A percentile compares a stretch with the other conserved stretches of the same genome.
phyloP scores from a whole-genome alignment of 2,797 vertebrate genomes.

The Catostomus latipinnis region DNA sequence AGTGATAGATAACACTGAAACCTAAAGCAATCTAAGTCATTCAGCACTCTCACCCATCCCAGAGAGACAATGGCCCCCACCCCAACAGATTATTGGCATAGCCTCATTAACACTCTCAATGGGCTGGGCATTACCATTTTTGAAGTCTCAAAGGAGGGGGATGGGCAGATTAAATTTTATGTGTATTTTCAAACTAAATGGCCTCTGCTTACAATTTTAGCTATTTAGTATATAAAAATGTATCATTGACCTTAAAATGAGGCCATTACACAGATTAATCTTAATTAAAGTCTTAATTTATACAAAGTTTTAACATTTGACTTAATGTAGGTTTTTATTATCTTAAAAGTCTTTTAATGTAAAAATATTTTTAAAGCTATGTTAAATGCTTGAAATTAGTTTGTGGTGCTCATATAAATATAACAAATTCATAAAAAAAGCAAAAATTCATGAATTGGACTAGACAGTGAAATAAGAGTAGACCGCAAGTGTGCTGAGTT shows the following conservation, averaged over 20 bases:
- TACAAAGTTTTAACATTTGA: not conserved
- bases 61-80: conserved; percentile 46
- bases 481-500: no score
- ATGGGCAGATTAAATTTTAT: conserved; percentile 52
- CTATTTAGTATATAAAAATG: not conserved
- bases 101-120: conserved; percentile 65
- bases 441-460: no score
- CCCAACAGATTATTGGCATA: conserved; percentile 51
- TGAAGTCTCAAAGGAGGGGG: conserved; percentile 43
- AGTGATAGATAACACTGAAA: conserved; percentile 39
- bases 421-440: no score
- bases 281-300: not conserved
- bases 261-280: not conserved
- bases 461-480: no score
- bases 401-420: no score
- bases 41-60: conserved; percentile 48
- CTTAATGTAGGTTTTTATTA: no score
- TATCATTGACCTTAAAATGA: not conserved
- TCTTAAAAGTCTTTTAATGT: no score
- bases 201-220: conserved; percentile 35
- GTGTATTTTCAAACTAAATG: conserved; percentile 44
- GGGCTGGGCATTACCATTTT: conserved; percentile 52
- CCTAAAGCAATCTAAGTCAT: conserved; percentile 50
- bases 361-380: no score
- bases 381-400: no score